Evolutionary conservation across 1,140 invertebrate genomes (phyloP).

Genomic region (Himalopsyche phryganea): DNA sequence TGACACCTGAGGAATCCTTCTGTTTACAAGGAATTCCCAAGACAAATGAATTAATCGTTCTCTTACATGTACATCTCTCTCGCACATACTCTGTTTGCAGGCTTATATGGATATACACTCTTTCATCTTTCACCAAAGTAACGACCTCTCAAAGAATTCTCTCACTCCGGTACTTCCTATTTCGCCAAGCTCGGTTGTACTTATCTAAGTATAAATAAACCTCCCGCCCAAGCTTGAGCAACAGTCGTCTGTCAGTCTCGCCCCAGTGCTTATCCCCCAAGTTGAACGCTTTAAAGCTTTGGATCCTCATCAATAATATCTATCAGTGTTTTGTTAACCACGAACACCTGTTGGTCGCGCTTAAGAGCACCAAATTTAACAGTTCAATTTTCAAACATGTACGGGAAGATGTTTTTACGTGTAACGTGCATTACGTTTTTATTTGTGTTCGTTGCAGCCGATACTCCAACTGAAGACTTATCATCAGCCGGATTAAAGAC

Average conservation of each 20-base stretch:
- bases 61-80: slow-evolving; percentile 6
- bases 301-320: too few relatives aligned
- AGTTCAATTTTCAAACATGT: background rate
- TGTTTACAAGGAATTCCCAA: too few relatives aligned
- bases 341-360: too few relatives aligned
- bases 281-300: too few relatives aligned
- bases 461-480: slow-evolving; percentile 35
- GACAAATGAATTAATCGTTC: background rate
- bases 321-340: too few relatives aligned
- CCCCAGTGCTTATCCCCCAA: slow-evolving; percentile 19
- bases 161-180: slow-evolving; percentile 16
- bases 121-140: too few relatives aligned
- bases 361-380: too few relatives aligned
- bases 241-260: slow-evolving; percentile 25
- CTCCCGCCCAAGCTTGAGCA: slow-evolving; percentile 2
- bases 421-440: slow-evolving; percentile 37
- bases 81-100: background rate
- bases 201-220: slow-evolving; percentile 27
- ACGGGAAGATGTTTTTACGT: slow-evolving; percentile 36
- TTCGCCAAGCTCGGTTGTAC: slow-evolving; percentile 14
- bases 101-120: too few relatives aligned
- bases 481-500: slow-evolving; percentile 53
- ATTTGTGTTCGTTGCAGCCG: slow-evolving; percentile 28
- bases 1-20: too few relatives aligned
- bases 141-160: background rate